Evolutionary conservation across 2,888 invertebrate genomes (phyloP), one percentile per base, ranked within the genome.

Genomic region (Creontiades dilutus): DNA sequence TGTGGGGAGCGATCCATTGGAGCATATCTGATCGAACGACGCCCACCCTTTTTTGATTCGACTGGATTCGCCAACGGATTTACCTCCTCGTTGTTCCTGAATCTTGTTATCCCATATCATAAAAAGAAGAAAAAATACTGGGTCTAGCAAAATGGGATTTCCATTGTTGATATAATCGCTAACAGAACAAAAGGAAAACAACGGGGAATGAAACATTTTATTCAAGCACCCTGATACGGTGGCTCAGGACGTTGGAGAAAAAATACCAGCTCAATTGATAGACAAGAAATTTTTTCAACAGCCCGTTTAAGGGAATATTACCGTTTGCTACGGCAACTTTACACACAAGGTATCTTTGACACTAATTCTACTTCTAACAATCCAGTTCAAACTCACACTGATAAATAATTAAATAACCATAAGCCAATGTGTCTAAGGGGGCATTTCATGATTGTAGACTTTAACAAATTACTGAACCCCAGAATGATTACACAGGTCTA

Each of bases 1-100:
- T 57, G n/a, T 76, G 27, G 76, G 76, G 76, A 37, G 37, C 14
- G 19, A 78, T n/a, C 46, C 46, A 78, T 37, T 37, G 46, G 78
- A 78, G 78, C 78, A 46, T 78, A 47, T 78, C 78, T 46, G 37
- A 78, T 78, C 78, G 78, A 46, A 78, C 78, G 47, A 78, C 46
- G 37, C 46, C 46, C 78, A 78, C 47, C 78, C 68, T 61, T 68
- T 68, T 68, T 68, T 68, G 68, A 68, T 68, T 68, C 68, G 68
- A 23, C 68, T 68, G 23, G 68, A 68, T 68, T 68, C 27, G 27
- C 68, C 68, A 68, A 23, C 68, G 68, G 68, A 68, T 68, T 68
- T 68, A 68, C 68, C 68, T 68, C 68, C 68, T 68, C 68, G 68
- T 68, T 68, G 68, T 68, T 68, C 11, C 68, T 23, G 27, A 68